Percentiles rank a stretch among this genome's conserved stretches.
phyloP scores from a whole-genome alignment of 2,888 invertebrate genomes.

The Sarcophaga variegata region DNA sequence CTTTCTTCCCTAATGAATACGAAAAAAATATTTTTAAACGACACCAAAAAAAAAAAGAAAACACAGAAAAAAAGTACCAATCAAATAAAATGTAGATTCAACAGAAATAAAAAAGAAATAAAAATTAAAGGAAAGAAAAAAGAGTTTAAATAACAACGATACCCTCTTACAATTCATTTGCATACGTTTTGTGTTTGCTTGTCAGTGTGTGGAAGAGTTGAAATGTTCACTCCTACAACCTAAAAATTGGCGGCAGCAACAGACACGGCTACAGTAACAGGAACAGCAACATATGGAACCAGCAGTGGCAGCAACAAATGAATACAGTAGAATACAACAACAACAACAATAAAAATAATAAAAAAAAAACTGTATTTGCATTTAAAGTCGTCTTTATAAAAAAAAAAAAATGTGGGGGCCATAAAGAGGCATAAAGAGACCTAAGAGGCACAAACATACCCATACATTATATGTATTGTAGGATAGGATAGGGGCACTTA shows the following conservation, averaged over 20 bases:
- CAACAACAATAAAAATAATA: neutral
- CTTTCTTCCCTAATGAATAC: slow-evolving; percentile 43
- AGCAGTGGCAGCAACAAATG: slow-evolving; percentile 5
- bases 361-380: neutral
- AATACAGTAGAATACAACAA: neutral
- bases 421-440: neutral
- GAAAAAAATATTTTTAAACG: neutral
- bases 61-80: slow-evolving; percentile 17
- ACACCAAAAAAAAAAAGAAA: slow-evolving; percentile 25
- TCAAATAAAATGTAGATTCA: too few species aligned
- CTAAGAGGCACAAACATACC: neutral
- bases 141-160: slow-evolving; percentile 59
- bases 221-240: slow-evolving; percentile 26
- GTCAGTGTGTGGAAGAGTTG: neutral
- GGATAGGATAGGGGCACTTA: neutral
- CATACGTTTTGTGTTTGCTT: slow-evolving; percentile 34
- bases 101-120: slow-evolving; percentile 11
- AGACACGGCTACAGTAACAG: neutral
- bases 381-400: neutral
- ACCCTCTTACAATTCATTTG: slow-evolving; percentile 64
- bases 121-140: slow-evolving; percentile 10
- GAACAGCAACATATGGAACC: slow-evolving; percentile 10
- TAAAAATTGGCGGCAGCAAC: slow-evolving; percentile 24
- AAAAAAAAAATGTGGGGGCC: neutral
- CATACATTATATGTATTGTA: too few species aligned